Evolutionary conservation across 2,888 invertebrate species (phyloP).

Genomic region (Lepidocyrtoides sp.): DNA sequence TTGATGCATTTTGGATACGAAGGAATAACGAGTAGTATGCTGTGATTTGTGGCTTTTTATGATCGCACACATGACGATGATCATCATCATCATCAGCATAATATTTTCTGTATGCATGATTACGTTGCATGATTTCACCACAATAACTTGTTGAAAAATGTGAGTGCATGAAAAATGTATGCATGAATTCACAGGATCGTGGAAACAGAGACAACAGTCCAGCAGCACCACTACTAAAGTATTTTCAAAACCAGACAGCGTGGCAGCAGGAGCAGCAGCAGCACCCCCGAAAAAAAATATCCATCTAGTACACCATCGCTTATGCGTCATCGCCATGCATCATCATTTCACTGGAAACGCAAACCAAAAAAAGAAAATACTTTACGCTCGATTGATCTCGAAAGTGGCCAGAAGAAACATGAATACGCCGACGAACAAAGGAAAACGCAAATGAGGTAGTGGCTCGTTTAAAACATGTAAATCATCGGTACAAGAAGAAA

Average conservation of each 20-base stretch:
- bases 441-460: slow-evolving; percentile 57
- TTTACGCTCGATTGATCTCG: slow-evolving; percentile 80
- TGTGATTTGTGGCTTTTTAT: slow-evolving; percentile 46
- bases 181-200: background rate
- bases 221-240: background rate
- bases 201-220: background rate
- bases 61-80: no score
- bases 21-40: background rate
- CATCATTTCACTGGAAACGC: background rate
- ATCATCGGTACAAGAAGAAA: slow-evolving; percentile 31
- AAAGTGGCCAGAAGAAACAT: slow-evolving; percentile 62
- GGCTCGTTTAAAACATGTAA: slow-evolving; percentile 57
- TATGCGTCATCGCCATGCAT: slow-evolving; percentile 68
- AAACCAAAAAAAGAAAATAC: slow-evolving; percentile 54
- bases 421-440: background rate
- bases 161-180: slow-evolving; percentile 37
- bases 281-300: slow-evolving; percentile 31
- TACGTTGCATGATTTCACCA: slow-evolving; percentile 19
- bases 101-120: slow-evolving; percentile 41
- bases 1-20: background rate
- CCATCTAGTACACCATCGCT: background rate
- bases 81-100: background rate
- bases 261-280: no score
- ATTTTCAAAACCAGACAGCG: slow-evolving; percentile 50
- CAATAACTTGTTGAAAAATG: slow-evolving; percentile 61